Base-by-base conservation (phyloP, 2,888 invertebrate genomes). In the Trichopoda pennipes region DNA sequence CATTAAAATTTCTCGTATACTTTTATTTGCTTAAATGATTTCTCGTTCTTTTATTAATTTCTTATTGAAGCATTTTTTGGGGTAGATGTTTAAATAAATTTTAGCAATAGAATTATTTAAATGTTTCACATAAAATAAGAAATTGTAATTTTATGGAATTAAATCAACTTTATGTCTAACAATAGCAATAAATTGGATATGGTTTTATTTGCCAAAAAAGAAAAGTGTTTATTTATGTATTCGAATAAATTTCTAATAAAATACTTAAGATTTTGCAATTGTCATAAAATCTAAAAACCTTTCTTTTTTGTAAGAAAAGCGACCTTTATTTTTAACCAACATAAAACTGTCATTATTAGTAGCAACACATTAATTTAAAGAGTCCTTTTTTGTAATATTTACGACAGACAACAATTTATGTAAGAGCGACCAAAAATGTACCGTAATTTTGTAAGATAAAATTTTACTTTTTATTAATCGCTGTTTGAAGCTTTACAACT, bases 151-250 rank as follows among this genome's bases (percentile, higher is more conserved):
- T 16, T 28, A 28, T 53, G 4, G 9, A 61, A 19, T 42, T 17
- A 61, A 72, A 51, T 51, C 55, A 61, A 73, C 7, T 73, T 73
- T 53, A 55, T 55, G 10, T 17, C 16, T n/a, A 19, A 17, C 44
- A 64, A 44, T 56, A 56, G 35, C 17, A 47, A 64, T 74, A 35
- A 64, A 56, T 55, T 10, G 44, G 1, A 32, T 55, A 32, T 17
- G 10, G 35, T 44, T 56, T 64, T 47, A 23, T 56, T 12, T 55
- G 14, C 12, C 55, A 32, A 14, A 61, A 38, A 63, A 44, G 19
- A 32, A 32, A 73, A 64, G 63, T 74, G 35, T 74, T 74, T 74
- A 56, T 56, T 56, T 63, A 28, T 44, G 28, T 61, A 44, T 58
- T 32, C 4, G 42, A 42, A 23, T 9, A 53, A 53, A 61, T 53